Evolutionary conservation across 1,140 invertebrate genomes (phyloP), one percentile per base, ranked within the genome.

Genomic region (Coptotermes formosanus): DNA sequence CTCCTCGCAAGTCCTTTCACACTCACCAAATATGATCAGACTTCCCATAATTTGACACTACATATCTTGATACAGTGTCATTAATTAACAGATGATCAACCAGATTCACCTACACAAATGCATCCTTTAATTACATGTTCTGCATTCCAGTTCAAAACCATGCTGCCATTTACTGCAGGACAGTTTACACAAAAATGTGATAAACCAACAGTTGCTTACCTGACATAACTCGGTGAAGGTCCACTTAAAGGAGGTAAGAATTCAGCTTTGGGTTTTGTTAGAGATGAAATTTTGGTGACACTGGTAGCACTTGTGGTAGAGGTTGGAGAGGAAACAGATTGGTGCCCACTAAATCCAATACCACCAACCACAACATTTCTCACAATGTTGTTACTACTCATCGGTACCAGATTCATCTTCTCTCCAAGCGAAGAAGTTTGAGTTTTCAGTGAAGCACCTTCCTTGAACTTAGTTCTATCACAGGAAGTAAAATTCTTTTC

Each of bases 211-310:
- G 16, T 85, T 30, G 25, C 88, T 91, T 91, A 90, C 92, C 91
- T 91, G 32, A 91, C 90, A 85, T 92, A 92, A 88, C 91, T 92
- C 4, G 90, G 88, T 44, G 91, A 87, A 55, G 90, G 90, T 45
- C 90, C 89, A 84, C 88, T 89, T 32, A 89, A 90, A 16, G 92
- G 92, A 85, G 92, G 92, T 52, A 92, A 87, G 87, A 92, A 92
- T 88, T 92, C 92, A 2, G 92, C 91, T 84, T 92, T 91, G 16
- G 85, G 75, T 38, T 75, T 84, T 30, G 83, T 45, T 32, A 48
- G 43, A 19, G 83, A 52, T 30, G 83, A 30, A 19, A 21, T 52
- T 52, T 52, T 45, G 16, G 44, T 52, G n/a, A 32, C n/a, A 9
- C 4, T 21, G 19, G 83, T 30, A 30, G 1, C 21, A 84, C 52